phyloP scores from a whole-genome alignment of 2,113 vertebrate genomes.

The Aspidoscelis tigris region DNA sequence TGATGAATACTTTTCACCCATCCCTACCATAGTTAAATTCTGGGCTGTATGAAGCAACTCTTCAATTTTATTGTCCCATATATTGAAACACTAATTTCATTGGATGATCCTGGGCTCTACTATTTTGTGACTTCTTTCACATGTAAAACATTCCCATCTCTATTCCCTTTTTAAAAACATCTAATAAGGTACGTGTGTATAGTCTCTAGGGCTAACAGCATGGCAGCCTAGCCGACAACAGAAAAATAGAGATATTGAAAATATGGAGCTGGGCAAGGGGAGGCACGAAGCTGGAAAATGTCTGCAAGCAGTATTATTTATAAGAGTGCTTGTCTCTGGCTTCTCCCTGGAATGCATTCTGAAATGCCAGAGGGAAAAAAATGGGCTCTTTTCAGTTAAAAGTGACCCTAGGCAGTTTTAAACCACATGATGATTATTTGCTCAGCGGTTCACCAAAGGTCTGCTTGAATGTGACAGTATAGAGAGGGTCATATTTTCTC shows the following conservation, averaged over 20 bases:
- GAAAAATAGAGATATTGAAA: no score
- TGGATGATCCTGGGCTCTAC: no score
- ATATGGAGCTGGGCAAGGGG: background rate
- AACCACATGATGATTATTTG: constrained; percentile 52
- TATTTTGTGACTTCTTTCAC: no score
- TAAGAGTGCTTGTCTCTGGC: background rate
- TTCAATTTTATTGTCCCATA: no score
- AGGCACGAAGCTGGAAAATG: background rate
- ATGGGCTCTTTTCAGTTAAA: constrained; percentile 45
- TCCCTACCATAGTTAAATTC: no score
- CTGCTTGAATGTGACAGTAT: constrained; percentile 21
- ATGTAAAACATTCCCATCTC: no score
- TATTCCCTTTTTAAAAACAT: background rate
- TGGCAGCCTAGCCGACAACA: background rate
- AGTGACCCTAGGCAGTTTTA: constrained; percentile 44
- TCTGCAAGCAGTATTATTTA: background rate
- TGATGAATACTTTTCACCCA: no score
- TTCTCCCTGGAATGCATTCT: background rate
- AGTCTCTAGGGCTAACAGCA: background rate
- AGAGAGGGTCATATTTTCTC: constrained; percentile 36
- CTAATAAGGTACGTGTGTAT: background rate
- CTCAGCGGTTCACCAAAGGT: constrained; percentile 51
- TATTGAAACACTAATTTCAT: no score
- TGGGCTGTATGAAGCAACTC: no score
- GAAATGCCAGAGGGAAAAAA: constrained; percentile 37